Base-by-base conservation (phyloP, 2,888 invertebrate genomes). In the Willowsia nigromaculata region DNA sequence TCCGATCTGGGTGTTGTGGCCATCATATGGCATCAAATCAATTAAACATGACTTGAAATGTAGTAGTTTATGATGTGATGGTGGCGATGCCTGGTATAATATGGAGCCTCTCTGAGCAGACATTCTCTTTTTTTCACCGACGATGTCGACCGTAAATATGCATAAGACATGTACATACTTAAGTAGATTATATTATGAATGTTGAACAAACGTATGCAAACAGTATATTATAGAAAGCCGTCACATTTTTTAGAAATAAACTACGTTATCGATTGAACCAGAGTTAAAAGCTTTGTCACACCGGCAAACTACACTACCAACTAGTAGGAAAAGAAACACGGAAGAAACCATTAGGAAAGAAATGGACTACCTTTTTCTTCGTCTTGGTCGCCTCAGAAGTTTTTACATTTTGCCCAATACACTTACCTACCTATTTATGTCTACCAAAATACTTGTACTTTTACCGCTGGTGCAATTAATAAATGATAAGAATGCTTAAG, bases 11-110 rank as follows among this genome's bases (percentile, higher is more conserved):
- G 25, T 37, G 56, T 50, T 18, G 37, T 50, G 53, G 53, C 76
- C 76, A 50, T 76, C 76, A 50, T 76, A 53, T 76, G 50, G 30
- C 30, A 76, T 53, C 37, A 56, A 9, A 80, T 80, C 80, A 80
- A 80, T 80, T 80, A 56, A 80, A 80, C 5, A 80, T 80, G 80
- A 80, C 80, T 7, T 59, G 37, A 59, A 50, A 33, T 30, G 47
- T 30, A 27, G 76, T 27, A 25, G 22, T 43, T 74, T 4, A n/a
- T 27, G 25, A 43, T 15, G 7, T 40, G 22, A 22, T 15, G 6
- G n/a, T 25, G 71, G 43, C 25, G 40, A 4, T 25, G 22, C 43
- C 22, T 71, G 65, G 2, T 37, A 13, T 18, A 40, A 59, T 15
- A 50, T 3, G 13, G 7, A 53, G 18, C 18, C 18, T 25, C 9